phyloP scores from a whole-genome alignment of 2,797 vertebrate species.

The Tragelaphus eurycerus region DNA sequence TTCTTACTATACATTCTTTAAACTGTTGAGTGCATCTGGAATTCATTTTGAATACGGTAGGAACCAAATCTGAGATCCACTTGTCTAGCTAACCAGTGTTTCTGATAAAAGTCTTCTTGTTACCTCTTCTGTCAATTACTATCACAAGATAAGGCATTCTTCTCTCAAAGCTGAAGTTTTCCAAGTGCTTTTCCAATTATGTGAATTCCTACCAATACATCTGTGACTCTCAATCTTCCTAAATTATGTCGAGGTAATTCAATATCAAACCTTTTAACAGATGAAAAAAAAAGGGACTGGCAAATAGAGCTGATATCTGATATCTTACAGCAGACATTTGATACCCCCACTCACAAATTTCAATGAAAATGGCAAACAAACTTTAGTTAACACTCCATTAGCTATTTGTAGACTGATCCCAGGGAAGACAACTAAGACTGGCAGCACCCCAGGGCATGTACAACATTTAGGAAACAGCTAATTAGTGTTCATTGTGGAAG shows the following conservation, averaged over 20 bases:
- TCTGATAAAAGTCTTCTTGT: slow-evolving; percentile 35
- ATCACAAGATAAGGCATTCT: neutral
- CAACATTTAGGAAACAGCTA: neutral
- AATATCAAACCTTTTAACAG: neutral
- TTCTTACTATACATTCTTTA: slow-evolving; percentile 32
- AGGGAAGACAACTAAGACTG: neutral
- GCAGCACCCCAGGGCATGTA: neutral
- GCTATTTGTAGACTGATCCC: neutral
- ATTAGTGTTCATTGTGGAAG: neutral
- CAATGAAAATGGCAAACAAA: neutral
- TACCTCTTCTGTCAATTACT: slow-evolving; percentile 6
- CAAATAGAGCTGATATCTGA: neutral
- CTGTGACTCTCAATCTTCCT: neutral
- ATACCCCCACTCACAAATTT: neutral
- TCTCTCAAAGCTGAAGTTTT: neutral
- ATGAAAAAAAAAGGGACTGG: neutral
- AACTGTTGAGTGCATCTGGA: slow-evolving; percentile 57
- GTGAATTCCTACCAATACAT: slow-evolving; percentile 19
- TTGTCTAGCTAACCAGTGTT: slow-evolving; percentile 29
- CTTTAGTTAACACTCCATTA: neutral
- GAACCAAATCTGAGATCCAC: slow-evolving; percentile 38
- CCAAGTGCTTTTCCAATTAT: slow-evolving; percentile 9
- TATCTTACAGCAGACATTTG: neutral
- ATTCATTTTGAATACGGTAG: slow-evolving; percentile 45
- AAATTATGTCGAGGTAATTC: neutral